These are phyloP conservation scores for Morone chrysops DNA, from an alignment of 2,113 vertebrate genomes.

Conservation along the genomic window DNA sequence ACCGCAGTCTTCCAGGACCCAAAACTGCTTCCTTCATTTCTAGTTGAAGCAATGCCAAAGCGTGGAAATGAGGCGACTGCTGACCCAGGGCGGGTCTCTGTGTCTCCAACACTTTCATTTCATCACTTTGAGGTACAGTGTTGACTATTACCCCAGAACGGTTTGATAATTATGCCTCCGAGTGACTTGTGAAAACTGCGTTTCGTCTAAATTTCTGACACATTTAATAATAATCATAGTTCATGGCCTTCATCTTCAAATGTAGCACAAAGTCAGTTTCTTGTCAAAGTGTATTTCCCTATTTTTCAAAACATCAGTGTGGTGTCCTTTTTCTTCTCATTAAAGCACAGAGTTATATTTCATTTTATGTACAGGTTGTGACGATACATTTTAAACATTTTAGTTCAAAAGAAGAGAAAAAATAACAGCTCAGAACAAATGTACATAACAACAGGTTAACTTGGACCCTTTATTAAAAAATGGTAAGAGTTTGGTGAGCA, in stretches of 20 bases:
- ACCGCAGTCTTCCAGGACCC: background rate
- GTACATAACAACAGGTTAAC: background rate
- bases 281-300: background rate
- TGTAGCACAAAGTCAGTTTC: constrained; percentile 11
- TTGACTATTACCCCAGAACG: constrained; percentile 42
- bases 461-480: background rate
- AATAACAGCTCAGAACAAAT: background rate
- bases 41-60: constrained; percentile 34
- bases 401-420: background rate
- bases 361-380: background rate
- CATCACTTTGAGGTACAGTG: constrained; percentile 43
- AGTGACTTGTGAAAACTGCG: constrained; percentile 32
- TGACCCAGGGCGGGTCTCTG: constrained; percentile 37
- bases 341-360: background rate
- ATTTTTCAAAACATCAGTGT: background rate
- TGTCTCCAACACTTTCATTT: constrained; percentile 40
- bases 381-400: background rate
- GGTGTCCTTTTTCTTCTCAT: background rate
- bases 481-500: background rate
- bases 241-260: constrained; percentile 26
- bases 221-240: constrained; percentile 32
- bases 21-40: constrained; percentile 46
- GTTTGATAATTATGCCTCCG: constrained; percentile 42
- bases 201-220: constrained; percentile 14
- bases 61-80: constrained; percentile 27